These are phyloP conservation scores for Orthonevra nobilis DNA, from an alignment of 2,888 invertebrate species.

Conservation along the genomic window DNA sequence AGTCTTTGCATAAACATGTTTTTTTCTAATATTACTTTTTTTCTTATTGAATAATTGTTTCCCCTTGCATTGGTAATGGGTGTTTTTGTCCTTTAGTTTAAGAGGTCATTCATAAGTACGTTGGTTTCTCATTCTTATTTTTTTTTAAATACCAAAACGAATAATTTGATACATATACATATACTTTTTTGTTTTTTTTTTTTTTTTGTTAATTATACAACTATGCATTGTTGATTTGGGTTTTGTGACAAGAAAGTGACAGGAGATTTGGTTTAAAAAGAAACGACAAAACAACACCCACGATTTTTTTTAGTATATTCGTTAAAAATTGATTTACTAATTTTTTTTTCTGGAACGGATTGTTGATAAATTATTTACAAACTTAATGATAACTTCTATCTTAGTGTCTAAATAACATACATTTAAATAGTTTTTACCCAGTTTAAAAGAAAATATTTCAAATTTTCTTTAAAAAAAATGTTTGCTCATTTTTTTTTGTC, in stretches of 20 bases:
- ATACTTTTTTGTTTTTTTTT: not conserved
- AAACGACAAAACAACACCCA: conserved; percentile 53
- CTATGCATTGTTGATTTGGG: conserved; percentile 29
- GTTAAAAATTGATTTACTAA: conserved; percentile 19
- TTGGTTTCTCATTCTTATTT: conserved; percentile 13
- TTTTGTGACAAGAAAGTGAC: conserved; percentile 43
- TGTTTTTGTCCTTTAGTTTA: conserved; percentile 23
- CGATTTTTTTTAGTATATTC: conserved; percentile 18
- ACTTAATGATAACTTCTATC: conserved; percentile 55
- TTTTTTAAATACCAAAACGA: conserved; percentile 36
- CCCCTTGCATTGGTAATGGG: conserved; percentile 41
- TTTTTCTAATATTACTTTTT: conserved; percentile 15
- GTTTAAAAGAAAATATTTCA: too few species aligned
- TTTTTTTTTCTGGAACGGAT: conserved; percentile 60
- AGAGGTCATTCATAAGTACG: conserved; percentile 54
- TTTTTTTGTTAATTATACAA: conserved; percentile 14
- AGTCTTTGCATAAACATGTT: conserved; percentile 53
- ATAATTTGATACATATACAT: conserved; percentile 41
- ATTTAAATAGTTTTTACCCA: conserved; percentile 22
- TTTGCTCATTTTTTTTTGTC: conserved; percentile 18
- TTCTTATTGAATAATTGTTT: conserved; percentile 48
- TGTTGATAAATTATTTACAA: conserved; percentile 66
- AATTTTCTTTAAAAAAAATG: conserved; percentile 8
- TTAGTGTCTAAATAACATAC: conserved; percentile 53
- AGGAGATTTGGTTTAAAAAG: conserved; percentile 2